These are phyloP conservation scores for Lutraria lutraria DNA, from an alignment of 2,888 invertebrate species.

Conservation along the genomic window DNA sequence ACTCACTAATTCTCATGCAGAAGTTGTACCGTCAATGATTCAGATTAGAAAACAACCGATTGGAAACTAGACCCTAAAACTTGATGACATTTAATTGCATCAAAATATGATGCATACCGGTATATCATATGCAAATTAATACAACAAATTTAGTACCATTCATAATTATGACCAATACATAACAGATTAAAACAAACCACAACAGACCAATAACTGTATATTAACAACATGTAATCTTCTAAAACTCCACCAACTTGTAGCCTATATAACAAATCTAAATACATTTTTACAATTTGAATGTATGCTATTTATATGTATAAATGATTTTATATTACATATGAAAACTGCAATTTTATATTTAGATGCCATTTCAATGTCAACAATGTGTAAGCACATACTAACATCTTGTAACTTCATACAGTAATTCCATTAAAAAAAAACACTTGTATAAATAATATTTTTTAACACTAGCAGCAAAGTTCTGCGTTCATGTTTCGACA, in stretches of 20 bases:
- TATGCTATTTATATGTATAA: slow-evolving; percentile 40
- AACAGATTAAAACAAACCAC: neutral
- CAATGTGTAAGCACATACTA: neutral
- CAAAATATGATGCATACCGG: neutral
- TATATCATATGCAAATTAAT: too few species aligned
- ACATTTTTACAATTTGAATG: slow-evolving; percentile 24
- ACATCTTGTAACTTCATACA: neutral
- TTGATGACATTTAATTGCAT: too few species aligned
- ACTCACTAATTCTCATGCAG: too few species aligned
- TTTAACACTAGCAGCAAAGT: neutral
- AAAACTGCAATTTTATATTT: slow-evolving; percentile 24
- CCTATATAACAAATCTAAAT: slow-evolving; percentile 22
- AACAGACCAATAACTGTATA: slow-evolving; percentile 2
- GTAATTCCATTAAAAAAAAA: neutral
- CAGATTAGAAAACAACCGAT: too few species aligned
- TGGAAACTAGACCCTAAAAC: too few species aligned
- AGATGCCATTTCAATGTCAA: slow-evolving; percentile 38
- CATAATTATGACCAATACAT: slow-evolving; percentile 9
- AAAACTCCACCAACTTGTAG: neutral
- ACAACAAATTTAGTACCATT: slow-evolving; percentile 13
- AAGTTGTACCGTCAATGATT: too few species aligned
- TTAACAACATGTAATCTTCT: neutral
- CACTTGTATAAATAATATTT: neutral
- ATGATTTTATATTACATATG: slow-evolving; percentile 46
- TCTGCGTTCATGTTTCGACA: neutral